Percentiles rank a stretch among this genome's conserved stretches.
These are phyloP conservation scores for Paracanthobrama guichenoti DNA, from an alignment of 2,113 vertebrate species.

Conservation along the genomic window DNA sequence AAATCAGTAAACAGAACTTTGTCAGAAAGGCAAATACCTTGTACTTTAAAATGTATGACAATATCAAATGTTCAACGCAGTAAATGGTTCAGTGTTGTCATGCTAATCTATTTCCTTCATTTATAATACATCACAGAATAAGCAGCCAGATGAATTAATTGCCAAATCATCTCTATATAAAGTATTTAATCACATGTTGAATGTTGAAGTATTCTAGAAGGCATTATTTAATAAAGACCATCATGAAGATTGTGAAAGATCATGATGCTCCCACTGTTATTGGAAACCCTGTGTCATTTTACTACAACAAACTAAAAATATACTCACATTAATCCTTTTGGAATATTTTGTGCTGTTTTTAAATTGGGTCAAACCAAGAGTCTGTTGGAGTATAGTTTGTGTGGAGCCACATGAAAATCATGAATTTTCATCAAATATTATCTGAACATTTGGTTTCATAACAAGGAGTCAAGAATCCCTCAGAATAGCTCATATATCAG, in stretches of 20 bases:
- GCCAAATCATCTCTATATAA: not conserved
- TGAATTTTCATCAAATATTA: not conserved
- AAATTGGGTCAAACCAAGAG: not conserved
- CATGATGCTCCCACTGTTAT: conserved; percentile 7
- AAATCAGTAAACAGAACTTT: not conserved
- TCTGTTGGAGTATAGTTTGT: not conserved
- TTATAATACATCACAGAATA: not conserved
- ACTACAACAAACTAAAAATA: conserved; percentile 19
- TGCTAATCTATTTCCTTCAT: conserved; percentile 6
- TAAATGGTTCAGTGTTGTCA: not conserved
- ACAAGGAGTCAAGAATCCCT: not conserved
- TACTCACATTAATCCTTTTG: not conserved
- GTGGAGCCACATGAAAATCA: not conserved
- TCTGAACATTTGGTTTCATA: not conserved
- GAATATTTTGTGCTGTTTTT: not conserved
- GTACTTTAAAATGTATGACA: not conserved
- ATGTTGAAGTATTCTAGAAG: conserved; percentile 10
- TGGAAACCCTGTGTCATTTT: conserved; percentile 4
- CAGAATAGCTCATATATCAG: not conserved
- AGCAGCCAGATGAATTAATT: not conserved
- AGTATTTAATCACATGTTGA: not conserved
- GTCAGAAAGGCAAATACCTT: not conserved
- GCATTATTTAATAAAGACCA: conserved; percentile 18
- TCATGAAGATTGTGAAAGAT: conserved; percentile 15
- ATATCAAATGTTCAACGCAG: not conserved